Base-by-base conservation (phyloP, 2,113 vertebrate genomes). In the Archilochus colubris region DNA sequence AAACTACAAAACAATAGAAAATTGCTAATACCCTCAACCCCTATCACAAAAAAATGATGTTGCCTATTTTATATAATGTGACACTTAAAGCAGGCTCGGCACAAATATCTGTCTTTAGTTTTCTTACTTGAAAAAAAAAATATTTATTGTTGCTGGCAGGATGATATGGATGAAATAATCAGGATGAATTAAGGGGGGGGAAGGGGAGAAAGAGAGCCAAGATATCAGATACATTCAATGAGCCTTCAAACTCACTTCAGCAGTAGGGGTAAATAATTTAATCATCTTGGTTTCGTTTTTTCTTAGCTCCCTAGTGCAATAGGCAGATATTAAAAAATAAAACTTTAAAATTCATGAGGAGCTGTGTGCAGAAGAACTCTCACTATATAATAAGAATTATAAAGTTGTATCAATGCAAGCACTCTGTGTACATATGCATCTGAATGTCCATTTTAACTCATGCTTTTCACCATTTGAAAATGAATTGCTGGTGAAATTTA, bases 161-260 rank as follows among this genome's bases (percentile, higher is more conserved):
- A 97, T 97, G 95, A 98, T 97, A 92, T 86, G 96, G 95, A 96
- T 96, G 95, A 98, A 97, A 97, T 86, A 97, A 97, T 86, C 93
- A 91, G 96, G 97, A 97, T 97, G 96, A 97, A 96, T 93, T 97
- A 23, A 50, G 95, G 61, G 86, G 85, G 85, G 85, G 82, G 94
- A 77, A 86, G 82, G 85, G 97, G 93, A 97, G 96, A 67, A 89
- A 94, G 94, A 95, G 85, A 98, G 74, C 84, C 84, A 95, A 96
- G 95, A 96, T 96, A 97, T 97, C 94, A 97, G 96, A 97, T 94
- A 90, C 31, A 63, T 97, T 97, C 97, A 98, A 97, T 97, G 96
- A 98, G 97, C 98, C 96, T 98, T 98, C 98, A 98, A 97, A 98
- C 96, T 96, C 97, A 97, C 93, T 98, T 96, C 91, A 96, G 89